Conservation (phyloP, 2,113 vertebrate genomes). For the Microtus ochrogaster region DNA sequence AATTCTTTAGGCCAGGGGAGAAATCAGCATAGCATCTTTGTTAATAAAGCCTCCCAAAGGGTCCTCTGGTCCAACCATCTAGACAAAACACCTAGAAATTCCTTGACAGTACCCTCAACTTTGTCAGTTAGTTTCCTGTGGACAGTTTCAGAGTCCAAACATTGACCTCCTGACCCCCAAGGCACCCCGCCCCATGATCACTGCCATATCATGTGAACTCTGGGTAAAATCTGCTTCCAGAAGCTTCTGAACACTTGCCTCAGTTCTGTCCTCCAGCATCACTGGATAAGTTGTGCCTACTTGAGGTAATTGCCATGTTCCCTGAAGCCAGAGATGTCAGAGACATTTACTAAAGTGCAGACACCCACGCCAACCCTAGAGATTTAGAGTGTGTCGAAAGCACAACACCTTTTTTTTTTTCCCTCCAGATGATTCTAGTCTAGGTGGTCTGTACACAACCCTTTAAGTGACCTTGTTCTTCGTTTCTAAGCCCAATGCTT, state of each 20-base stretch:
- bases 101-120: background rate
- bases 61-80: background rate
- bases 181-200: background rate
- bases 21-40: background rate
- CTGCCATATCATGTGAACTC: background rate
- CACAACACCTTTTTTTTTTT: background rate
- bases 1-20: background rate
- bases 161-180: background rate
- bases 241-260: background rate
- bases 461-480: background rate
- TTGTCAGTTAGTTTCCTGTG: background rate
- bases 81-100: conserved; percentile 37
- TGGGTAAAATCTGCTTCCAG: background rate
- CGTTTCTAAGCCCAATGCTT: background rate
- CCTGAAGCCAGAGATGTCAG: background rate
- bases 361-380: background rate
- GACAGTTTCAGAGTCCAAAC: background rate
- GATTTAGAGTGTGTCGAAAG: background rate
- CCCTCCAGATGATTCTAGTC: background rate
- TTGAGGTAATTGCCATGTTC: background rate
- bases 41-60: conserved; percentile 14
- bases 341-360: background rate
- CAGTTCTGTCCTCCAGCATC: background rate
- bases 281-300: background rate
- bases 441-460: background rate